Evolutionary conservation across 2,113 vertebrate species (phyloP).

Genomic region (Vidua macroura): DNA sequence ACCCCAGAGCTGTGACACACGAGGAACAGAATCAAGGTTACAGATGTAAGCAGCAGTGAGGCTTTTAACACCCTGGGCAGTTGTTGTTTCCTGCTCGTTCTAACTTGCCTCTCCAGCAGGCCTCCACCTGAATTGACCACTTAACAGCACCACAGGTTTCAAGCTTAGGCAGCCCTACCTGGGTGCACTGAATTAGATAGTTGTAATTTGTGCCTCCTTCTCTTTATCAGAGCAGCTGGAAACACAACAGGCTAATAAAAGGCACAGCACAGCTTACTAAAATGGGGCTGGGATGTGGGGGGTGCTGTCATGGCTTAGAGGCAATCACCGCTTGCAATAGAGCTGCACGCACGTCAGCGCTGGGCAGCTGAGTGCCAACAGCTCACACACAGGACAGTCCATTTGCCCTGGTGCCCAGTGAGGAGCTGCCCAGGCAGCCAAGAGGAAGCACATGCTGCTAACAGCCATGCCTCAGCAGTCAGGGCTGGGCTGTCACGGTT

Average conservation of each 20-base stretch:
- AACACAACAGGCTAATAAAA: not conserved
- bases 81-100: constrained; percentile 7
- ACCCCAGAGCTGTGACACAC: constrained; percentile 6
- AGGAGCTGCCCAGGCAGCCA: not conserved
- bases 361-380: not conserved
- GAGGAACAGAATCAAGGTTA: constrained; percentile 1
- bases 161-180: constrained; percentile 4
- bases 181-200: not conserved
- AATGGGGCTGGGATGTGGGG: not conserved
- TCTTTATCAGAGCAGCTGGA: not conserved
- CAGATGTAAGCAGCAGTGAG: constrained; percentile 11
- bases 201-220: not conserved
- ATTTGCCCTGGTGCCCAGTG: not conserved
- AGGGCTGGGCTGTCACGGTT: not conserved
- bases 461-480: not conserved
- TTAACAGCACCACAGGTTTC: constrained; percentile 26
- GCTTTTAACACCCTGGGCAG: constrained; percentile 27
- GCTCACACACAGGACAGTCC: not conserved
- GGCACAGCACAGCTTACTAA: not conserved
- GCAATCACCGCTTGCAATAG: not conserved
- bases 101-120: not conserved
- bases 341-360: not conserved
- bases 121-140: not conserved
- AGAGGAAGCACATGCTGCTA: not conserved
- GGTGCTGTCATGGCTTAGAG: not conserved